These are phyloP conservation scores for Telmatochromis sp. DNA, from an alignment of 2,113 vertebrate genomes.

Conservation along the genomic window DNA sequence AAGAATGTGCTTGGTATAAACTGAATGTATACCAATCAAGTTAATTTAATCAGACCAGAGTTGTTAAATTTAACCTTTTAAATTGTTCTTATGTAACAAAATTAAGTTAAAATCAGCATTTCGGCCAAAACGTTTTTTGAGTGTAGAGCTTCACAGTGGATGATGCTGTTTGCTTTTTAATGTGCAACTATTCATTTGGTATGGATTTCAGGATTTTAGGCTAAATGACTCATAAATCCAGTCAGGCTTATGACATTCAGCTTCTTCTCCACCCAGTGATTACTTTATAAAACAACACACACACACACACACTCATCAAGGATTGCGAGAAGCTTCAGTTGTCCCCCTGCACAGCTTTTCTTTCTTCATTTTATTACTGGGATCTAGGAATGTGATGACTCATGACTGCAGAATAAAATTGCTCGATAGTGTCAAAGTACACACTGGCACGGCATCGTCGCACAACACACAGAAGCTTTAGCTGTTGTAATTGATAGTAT, in stretches of 20 bases:
- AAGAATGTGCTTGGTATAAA: background rate
- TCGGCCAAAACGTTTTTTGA: background rate
- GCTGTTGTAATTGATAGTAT: conserved; percentile 30
- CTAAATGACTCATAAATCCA: background rate
- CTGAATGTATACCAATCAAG: background rate
- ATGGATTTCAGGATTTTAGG: background rate
- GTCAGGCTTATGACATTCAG: background rate
- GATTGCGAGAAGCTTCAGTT: background rate
- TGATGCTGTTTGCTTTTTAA: background rate
- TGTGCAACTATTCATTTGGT: background rate
- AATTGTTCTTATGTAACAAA: background rate
- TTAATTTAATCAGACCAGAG: background rate
- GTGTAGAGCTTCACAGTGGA: background rate
- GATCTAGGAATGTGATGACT: background rate
- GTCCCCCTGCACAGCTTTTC: background rate
- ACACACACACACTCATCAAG: background rate
- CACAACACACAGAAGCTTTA: background rate
- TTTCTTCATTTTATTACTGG: background rate
- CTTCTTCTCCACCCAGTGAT: background rate
- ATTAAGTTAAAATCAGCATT: background rate
- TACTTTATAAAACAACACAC: background rate
- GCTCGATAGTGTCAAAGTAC: background rate
- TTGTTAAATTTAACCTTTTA: background rate
- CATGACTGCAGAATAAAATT: background rate
- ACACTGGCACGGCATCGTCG: background rate